Conservation (phyloP, 2,797 vertebrate genomes). For the Halcyon chelicuti region DNA sequence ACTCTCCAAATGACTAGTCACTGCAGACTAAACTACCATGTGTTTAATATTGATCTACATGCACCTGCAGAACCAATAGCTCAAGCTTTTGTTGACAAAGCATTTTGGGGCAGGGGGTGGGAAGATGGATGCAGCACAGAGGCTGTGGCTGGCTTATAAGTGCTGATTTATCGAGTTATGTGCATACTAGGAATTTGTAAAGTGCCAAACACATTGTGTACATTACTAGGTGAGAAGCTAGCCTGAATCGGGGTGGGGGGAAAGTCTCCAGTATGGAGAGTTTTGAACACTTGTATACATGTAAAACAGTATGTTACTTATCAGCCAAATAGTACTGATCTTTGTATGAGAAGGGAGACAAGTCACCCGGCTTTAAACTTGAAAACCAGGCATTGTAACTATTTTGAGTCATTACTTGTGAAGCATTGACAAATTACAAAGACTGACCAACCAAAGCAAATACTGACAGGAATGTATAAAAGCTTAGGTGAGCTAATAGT, state of each 20-base stretch:
- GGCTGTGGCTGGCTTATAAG: constrained; percentile 3
- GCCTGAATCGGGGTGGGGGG: fast-evolving
- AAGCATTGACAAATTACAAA: not conserved
- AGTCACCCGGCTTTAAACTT: not conserved
- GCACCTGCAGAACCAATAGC: constrained; percentile 24
- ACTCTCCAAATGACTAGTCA: not conserved
- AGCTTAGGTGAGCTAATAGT: not conserved
- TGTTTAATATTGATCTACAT: constrained; percentile 35
- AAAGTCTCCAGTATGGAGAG: not conserved
- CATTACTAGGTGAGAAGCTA: not conserved
- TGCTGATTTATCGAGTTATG: constrained; percentile 12
- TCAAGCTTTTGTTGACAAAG: constrained; percentile 42
- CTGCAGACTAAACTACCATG: not conserved
- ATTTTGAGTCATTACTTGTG: not conserved
- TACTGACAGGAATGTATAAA: not conserved
- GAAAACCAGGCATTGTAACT: not conserved
- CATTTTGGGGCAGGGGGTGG: not conserved
- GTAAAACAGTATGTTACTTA: not conserved
- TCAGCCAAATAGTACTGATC: not conserved
- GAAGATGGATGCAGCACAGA: not conserved
- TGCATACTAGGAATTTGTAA: not conserved
- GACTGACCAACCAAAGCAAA: not conserved
- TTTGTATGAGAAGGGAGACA: not conserved
- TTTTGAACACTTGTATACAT: not conserved
- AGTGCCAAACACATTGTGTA: not conserved